A percentile compares a stretch with the other conserved stretches of the same genome.
These are phyloP conservation scores for Crematogaster levior DNA, from an alignment of 2,888 invertebrate species.

Conservation along the genomic window DNA sequence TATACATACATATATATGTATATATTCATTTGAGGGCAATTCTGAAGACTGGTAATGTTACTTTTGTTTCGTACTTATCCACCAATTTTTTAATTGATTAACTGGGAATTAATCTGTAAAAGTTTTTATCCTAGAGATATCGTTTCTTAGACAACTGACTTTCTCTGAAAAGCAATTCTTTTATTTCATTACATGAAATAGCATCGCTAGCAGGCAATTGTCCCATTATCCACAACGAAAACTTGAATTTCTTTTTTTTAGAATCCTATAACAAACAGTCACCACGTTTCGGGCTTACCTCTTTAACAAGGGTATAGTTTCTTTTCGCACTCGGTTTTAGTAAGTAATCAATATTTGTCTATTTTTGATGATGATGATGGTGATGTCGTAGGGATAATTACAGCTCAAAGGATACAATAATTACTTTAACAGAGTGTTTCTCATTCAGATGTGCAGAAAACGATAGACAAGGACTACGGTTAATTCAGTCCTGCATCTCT, in stretches of 20 bases:
- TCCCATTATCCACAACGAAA: slow-evolving; percentile 83
- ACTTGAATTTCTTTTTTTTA: slow-evolving; percentile 77
- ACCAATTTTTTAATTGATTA: slow-evolving; percentile 36
- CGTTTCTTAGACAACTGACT: slow-evolving; percentile 26
- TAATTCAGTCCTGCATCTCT: slow-evolving; percentile 95
- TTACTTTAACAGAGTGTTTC: slow-evolving; percentile 81
- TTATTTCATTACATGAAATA: slow-evolving; percentile 80
- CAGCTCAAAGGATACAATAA: slow-evolving; percentile 81
- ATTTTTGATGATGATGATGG: slow-evolving; percentile 70
- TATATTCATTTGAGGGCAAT: slow-evolving; percentile 21
- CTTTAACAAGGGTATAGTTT: slow-evolving; percentile 81
- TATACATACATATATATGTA: background rate
- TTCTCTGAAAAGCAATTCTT: slow-evolving; percentile 49
- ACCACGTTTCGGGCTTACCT: slow-evolving; percentile 83
- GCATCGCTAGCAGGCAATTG: slow-evolving; percentile 84
- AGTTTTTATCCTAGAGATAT: slow-evolving; percentile 35
- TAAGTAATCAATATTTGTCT: slow-evolving; percentile 72
- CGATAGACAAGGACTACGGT: slow-evolving; percentile 73
- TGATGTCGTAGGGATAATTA: slow-evolving; percentile 71
- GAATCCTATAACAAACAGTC: slow-evolving; percentile 84
- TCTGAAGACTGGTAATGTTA: slow-evolving; percentile 39
- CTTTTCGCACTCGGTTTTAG: slow-evolving; percentile 80
- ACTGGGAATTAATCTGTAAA: slow-evolving; percentile 36
- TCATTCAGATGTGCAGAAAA: slow-evolving; percentile 80
- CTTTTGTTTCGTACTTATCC: slow-evolving; percentile 37